These are phyloP conservation scores for Echeneis naucrates DNA, from an alignment of 2,797 vertebrate genomes.

Conservation along the genomic window DNA sequence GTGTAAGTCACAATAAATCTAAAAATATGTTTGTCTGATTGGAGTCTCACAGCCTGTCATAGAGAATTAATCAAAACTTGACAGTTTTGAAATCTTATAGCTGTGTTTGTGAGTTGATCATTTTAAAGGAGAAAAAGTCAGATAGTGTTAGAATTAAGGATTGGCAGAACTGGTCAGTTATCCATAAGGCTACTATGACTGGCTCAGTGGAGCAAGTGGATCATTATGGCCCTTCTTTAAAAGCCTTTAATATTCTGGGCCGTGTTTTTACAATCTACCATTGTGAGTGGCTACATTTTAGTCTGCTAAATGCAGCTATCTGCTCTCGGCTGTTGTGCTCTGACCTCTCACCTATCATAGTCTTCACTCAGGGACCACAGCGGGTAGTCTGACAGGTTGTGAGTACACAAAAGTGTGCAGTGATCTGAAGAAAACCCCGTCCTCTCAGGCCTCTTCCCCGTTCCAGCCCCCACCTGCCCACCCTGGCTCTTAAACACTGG, in stretches of 20 bases:
- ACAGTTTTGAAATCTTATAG: not conserved
- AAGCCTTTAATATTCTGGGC: conserved; percentile 62
- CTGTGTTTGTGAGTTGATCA: not conserved
- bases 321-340: conserved; percentile 16
- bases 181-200: conserved; percentile 38
- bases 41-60: not conserved
- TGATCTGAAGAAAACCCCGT: not conserved
- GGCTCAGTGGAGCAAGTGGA: conserved; percentile 26
- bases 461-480: not conserved
- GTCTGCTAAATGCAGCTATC: conserved; percentile 18
- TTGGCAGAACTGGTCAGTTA: conserved; percentile 20
- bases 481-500: conserved; percentile 19
- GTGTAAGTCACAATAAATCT: not conserved
- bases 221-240: conserved; percentile 60
- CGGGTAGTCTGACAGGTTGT: conserved; percentile 21
- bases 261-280: conserved; percentile 41
- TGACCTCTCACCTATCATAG: conserved; percentile 38
- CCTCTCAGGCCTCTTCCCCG: conserved; percentile 6
- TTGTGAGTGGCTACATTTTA: conserved; percentile 10
- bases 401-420: conserved; percentile 6
- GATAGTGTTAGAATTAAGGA: not conserved
- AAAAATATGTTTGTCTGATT: not conserved
- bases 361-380: not conserved
- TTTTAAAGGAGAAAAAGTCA: not conserved
- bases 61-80: not conserved